Evolutionary conservation across 2,888 invertebrate species (phyloP), one percentile per base, ranked within the genome.

Genomic region (Leuctra nigra): DNA sequence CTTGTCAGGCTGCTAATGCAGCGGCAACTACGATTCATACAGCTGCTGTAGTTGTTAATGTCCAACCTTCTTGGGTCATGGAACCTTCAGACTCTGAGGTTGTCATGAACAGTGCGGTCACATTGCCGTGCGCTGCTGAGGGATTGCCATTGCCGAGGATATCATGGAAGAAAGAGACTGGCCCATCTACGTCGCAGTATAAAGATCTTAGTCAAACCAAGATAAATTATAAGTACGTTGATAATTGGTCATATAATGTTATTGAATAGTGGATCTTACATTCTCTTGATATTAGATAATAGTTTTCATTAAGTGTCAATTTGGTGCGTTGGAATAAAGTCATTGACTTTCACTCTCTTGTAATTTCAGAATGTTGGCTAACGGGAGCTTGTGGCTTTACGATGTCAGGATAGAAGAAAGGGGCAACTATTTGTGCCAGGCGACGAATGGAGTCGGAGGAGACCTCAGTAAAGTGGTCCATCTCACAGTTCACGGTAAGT

Each of bases 1-100:
- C 63, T 59, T 69, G 69, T 58, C 66, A 69, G 39, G 75, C 74
- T 41, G 67, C 67, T 59, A 76, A 70, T 63, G 58, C 61, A 25
- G 68, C 66, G 16, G 66, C 69, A 18, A 60, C 63, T 16, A 65
- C 64, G 55, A 63, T 62, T 59, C 65, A 64, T 60, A 73, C 72
- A 4, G 70, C 73, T 20, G 59, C 63, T 16, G 66, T 75, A 14
- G 66, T 68, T 50, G 74, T 76, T 23, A 69, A 73, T 64, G 74
- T 53, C 36, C 53, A 35, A n/a, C 53, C 53, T 1, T 53, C 53
- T 4, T 53, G 53, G 53, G 9, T 14, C 23, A 22, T 38, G 13
- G 53, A 53, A 14, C 53, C 53, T 3, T 13, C n/a, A 9, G 53
- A 53, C 35, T 16, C 20, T 23, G 53, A 53, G 13, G 39, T 39